phyloP scores from a whole-genome alignment of 2,797 vertebrate species.

The Cacajao melanocephalus region DNA sequence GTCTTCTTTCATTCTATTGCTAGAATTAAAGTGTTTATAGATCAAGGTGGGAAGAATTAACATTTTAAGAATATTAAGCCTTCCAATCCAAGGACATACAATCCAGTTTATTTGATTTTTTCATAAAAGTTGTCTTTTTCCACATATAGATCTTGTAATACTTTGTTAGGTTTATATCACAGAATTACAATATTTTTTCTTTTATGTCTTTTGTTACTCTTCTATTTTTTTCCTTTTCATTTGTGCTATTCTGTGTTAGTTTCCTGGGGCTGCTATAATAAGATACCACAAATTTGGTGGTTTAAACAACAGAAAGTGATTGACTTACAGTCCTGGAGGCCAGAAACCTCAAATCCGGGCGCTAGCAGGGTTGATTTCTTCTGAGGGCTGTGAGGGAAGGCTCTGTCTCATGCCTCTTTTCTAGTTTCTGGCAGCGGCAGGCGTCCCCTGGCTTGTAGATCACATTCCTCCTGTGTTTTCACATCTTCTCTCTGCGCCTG shows the following conservation, averaged over 20 bases:
- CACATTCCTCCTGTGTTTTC: neutral
- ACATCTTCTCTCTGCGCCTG: neutral
- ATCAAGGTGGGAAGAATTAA: neutral
- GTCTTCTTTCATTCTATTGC: neutral
- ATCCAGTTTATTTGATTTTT: neutral
- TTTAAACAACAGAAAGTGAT: neutral
- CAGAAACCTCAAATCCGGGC: neutral
- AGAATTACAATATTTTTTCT: neutral
- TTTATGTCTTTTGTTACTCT: neutral
- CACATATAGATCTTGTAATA: too few species aligned
- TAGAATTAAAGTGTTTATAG: neutral
- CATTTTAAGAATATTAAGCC: neutral
- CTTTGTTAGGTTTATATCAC: neutral
- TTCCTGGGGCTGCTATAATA: neutral
- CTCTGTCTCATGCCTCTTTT: neutral
- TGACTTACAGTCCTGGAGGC: neutral
- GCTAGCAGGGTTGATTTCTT: neutral
- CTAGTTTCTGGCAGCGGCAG: too few species aligned
- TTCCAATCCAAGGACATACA: neutral
- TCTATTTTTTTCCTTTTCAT: neutral
- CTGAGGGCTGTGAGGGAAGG: fast-evolving
- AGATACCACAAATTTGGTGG: neutral
- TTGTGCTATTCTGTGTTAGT: neutral
- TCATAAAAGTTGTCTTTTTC: neutral
- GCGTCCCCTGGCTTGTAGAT: neutral